Conservation (phyloP, 2,888 invertebrate genomes). For the Bimastos eiseni region DNA sequence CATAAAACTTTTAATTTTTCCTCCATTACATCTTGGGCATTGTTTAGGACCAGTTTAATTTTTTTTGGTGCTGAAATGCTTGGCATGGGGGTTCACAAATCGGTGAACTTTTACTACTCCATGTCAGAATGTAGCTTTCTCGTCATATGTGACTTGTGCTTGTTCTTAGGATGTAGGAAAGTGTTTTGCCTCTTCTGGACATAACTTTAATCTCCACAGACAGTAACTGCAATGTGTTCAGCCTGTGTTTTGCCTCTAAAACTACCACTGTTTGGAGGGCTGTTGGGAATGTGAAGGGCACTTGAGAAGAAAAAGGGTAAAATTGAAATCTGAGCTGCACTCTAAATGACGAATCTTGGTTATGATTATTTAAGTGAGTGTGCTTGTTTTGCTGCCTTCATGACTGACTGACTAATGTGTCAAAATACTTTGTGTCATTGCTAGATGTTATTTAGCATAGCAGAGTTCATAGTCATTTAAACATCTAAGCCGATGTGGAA, state of each 20-base stretch:
- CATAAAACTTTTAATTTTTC: background rate
- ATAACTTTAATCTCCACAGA: background rate
- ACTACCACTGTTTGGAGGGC: background rate
- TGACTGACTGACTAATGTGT: background rate
- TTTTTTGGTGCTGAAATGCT: background rate
- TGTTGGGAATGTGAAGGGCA: background rate
- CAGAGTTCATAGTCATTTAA: background rate
- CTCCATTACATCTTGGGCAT: background rate
- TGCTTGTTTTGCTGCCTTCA: background rate
- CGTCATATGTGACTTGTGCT: background rate
- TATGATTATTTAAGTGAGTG: background rate
- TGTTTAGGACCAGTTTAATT: background rate
- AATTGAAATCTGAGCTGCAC: background rate
- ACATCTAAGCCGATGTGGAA: conserved; percentile 3
- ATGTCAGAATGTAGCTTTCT: background rate
- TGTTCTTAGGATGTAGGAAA: background rate
- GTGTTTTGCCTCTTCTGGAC: background rate
- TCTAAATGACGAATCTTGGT: background rate
- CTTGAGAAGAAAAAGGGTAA: background rate
- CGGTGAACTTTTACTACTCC: background rate
- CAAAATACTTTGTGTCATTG: background rate
- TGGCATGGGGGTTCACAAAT: background rate
- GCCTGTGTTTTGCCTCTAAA: background rate
- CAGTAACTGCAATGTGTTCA: background rate
- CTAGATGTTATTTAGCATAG: background rate